Conservation (phyloP, 2,113 vertebrate species). For the Fulica atra region DNA sequence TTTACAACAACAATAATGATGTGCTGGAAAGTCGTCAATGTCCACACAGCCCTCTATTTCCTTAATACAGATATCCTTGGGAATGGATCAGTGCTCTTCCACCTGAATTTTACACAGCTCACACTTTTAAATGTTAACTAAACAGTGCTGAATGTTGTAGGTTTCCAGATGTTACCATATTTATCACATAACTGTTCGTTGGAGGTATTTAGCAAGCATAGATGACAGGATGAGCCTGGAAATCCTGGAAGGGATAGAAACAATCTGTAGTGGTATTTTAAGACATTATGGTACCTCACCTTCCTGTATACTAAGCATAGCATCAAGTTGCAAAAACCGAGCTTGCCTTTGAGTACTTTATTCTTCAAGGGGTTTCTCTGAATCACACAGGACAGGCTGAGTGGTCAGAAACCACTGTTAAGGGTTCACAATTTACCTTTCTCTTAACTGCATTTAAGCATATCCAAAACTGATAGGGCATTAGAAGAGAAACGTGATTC, state of each 20-base stretch:
- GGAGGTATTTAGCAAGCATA: background rate
- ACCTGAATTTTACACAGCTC: background rate
- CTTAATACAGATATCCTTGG: background rate
- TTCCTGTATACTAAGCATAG: background rate
- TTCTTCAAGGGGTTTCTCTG: background rate
- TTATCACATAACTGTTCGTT: background rate
- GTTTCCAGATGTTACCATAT: constrained; percentile 42
- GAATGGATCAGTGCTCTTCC: background rate
- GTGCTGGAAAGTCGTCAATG: background rate
- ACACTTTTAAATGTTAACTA: background rate
- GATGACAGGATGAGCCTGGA: background rate
- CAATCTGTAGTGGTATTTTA: background rate
- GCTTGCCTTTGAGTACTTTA: background rate
- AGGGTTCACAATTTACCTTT: background rate
- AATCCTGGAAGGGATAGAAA: background rate
- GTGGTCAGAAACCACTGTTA: background rate
- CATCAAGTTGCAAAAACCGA: background rate
- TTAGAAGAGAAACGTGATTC: background rate
- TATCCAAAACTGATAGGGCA: background rate
- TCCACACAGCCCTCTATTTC: background rate
- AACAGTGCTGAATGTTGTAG: background rate
- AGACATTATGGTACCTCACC: background rate
- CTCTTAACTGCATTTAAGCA: background rate
- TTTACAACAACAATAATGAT: background rate
- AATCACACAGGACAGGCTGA: background rate